These are phyloP conservation scores for Poecilus cupreus DNA, from an alignment of 2,888 invertebrate genomes.

Conservation along the genomic window DNA sequence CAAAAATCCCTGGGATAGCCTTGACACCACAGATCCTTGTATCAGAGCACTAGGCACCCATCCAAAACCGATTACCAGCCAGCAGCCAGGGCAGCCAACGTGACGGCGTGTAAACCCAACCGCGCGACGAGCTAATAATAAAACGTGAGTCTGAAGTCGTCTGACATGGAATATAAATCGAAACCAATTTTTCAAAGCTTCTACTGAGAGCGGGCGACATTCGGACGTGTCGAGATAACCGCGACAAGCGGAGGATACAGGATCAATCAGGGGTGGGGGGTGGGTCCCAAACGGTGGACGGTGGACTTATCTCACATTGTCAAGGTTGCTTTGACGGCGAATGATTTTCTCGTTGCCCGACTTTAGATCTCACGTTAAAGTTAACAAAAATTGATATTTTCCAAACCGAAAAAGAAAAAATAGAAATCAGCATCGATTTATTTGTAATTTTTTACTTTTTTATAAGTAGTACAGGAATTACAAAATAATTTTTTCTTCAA, in stretches of 20 bases:
- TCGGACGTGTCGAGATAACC: not conserved
- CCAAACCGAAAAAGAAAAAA: too few species aligned
- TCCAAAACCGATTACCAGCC: slow-evolving; percentile 4
- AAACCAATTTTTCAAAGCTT: slow-evolving; percentile 1
- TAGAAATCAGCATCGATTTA: too few species aligned
- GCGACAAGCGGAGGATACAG: not conserved
- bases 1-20: not conserved
- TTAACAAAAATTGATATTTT: too few species aligned
- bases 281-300: too few species aligned
- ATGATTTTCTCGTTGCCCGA: too few species aligned
- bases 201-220: not conserved
- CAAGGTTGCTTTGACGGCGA: too few species aligned
- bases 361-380: too few species aligned
- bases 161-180: slow-evolving; percentile 5
- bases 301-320: too few species aligned
- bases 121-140: not conserved
- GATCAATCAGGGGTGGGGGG: not conserved
- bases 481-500: too few species aligned
- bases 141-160: not conserved
- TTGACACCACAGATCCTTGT: not conserved
- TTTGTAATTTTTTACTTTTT: too few species aligned
- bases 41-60: not conserved
- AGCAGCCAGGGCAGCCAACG: not conserved
- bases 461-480: too few species aligned
- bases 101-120: not conserved